A percentile compares a stretch with the other conserved stretches of the same genome.
Conservation (phyloP, 2,888 invertebrate species). For the Apamea monoglypha region DNA sequence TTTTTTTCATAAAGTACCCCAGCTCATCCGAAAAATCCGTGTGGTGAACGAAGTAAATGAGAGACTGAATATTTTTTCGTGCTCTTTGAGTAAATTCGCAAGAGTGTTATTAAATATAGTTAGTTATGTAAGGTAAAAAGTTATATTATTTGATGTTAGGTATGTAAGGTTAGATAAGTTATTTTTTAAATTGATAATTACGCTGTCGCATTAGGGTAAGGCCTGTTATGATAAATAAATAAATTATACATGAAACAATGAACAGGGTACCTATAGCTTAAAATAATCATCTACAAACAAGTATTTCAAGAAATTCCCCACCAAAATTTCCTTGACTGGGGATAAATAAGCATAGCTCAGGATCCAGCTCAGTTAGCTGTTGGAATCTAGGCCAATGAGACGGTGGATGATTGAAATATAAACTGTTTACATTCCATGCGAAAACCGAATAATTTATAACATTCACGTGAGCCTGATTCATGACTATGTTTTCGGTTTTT, state of each 20-base stretch:
- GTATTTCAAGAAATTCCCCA: background rate
- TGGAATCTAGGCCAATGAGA: slow-evolving; percentile 42
- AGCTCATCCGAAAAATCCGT: too few species aligned
- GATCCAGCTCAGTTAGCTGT: background rate
- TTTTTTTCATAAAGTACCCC: too few species aligned
- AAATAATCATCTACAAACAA: background rate
- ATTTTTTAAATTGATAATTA: too few species aligned
- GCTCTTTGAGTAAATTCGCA: too few species aligned
- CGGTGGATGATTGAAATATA: slow-evolving; percentile 47
- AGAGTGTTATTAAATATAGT: too few species aligned
- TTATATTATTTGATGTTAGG: too few species aligned
- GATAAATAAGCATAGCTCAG: background rate
- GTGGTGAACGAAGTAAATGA: too few species aligned
- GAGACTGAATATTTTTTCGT: too few species aligned
- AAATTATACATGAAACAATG: background rate
- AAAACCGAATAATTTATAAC: slow-evolving; percentile 50
- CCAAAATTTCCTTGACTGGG: background rate
- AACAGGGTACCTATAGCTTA: background rate
- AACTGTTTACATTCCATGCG: slow-evolving; percentile 54
- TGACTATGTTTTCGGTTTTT: slow-evolving; percentile 33
- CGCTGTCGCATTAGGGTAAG: too few species aligned
- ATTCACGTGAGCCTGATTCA: slow-evolving; percentile 31
- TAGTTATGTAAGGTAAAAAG: too few species aligned
- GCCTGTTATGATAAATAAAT: too few species aligned
- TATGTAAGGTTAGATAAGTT: too few species aligned